Conservation (phyloP, 53 echinoderm and acorn worm species). For the Pentamera pediparva region DNA sequence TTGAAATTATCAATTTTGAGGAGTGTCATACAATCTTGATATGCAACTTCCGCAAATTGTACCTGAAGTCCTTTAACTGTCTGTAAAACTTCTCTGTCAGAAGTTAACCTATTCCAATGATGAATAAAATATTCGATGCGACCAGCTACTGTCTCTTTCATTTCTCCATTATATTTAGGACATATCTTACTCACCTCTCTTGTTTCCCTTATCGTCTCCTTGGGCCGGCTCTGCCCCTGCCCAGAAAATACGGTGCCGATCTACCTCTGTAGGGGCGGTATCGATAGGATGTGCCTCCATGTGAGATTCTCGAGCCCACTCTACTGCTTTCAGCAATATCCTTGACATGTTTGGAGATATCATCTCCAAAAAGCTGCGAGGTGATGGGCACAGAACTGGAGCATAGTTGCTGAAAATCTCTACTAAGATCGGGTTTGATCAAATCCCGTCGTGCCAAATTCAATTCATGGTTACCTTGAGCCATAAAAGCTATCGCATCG, state of each 20-base stretch:
- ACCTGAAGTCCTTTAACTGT: slow-evolving; percentile 26
- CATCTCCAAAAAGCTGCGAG: slow-evolving; percentile 4
- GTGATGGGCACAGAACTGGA: not conserved
- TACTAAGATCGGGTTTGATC: not conserved
- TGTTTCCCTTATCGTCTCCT: not conserved
- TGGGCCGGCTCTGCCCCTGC: not conserved
- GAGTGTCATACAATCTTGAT: slow-evolving; percentile 12
- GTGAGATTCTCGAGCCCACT: not conserved
- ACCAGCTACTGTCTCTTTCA: slow-evolving; percentile 23
- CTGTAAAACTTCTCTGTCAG: slow-evolving; percentile 30
- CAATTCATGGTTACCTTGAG: not conserved
- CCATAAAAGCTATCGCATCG: not conserved
- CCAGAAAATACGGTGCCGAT: not conserved
- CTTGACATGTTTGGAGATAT: not conserved
- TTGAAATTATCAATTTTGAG: not conserved
- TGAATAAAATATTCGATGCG: slow-evolving; percentile 25
- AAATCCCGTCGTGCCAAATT: not conserved
- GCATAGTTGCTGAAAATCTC: slow-evolving; percentile 8
- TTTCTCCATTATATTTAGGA: not conserved
- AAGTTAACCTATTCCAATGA: slow-evolving; percentile 28
- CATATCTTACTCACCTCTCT: not conserved
- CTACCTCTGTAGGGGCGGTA: not conserved
- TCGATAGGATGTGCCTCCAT: not conserved
- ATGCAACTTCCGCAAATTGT: slow-evolving; percentile 16
- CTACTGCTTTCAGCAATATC: slow-evolving; percentile 3